These are phyloP conservation scores for Branchipolynoe longqiensis DNA, from an alignment of 2,888 invertebrate species.

Conservation along the genomic window DNA sequence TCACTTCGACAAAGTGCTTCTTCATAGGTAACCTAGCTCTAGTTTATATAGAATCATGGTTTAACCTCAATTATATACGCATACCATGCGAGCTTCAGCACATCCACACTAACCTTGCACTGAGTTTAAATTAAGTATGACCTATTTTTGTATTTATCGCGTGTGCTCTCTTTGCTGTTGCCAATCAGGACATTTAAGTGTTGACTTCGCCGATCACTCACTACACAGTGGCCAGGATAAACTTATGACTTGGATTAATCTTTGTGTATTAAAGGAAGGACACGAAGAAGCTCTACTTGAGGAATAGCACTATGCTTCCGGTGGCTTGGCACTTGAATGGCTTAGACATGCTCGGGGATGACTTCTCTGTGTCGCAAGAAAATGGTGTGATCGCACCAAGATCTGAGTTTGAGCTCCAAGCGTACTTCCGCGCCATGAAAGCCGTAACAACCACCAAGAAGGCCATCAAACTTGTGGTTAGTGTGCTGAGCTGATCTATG, in stretches of 20 bases:
- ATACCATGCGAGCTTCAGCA: too few relatives aligned
- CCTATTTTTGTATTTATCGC: too few relatives aligned
- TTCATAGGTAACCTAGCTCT: constrained; percentile 78
- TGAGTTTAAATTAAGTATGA: too few relatives aligned
- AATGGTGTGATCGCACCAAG: constrained; percentile 81
- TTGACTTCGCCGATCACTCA: too few relatives aligned
- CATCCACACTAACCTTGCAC: too few relatives aligned
- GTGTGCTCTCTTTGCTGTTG: too few relatives aligned
- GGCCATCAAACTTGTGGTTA: constrained; percentile 80
- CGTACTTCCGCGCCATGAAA: constrained; percentile 81
- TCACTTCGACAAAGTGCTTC: constrained; percentile 81
- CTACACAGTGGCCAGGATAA: too few relatives aligned
- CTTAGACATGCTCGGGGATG: constrained; percentile 81
- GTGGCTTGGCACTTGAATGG: constrained; percentile 81
- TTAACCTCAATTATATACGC: neutral
- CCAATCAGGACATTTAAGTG: too few relatives aligned
- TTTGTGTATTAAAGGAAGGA: constrained; percentile 80
- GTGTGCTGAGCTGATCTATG: too few relatives aligned
- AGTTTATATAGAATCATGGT: neutral
- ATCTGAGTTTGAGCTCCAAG: constrained; percentile 80
- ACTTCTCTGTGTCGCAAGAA: constrained; percentile 81
- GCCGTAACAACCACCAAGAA: constrained; percentile 80
- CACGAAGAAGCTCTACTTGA: constrained; percentile 80
- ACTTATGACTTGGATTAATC: neutral
- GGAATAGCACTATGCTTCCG: constrained; percentile 81